These are phyloP conservation scores for Gobio gobio DNA, from an alignment of 2,113 vertebrate genomes.

Conservation along the genomic window DNA sequence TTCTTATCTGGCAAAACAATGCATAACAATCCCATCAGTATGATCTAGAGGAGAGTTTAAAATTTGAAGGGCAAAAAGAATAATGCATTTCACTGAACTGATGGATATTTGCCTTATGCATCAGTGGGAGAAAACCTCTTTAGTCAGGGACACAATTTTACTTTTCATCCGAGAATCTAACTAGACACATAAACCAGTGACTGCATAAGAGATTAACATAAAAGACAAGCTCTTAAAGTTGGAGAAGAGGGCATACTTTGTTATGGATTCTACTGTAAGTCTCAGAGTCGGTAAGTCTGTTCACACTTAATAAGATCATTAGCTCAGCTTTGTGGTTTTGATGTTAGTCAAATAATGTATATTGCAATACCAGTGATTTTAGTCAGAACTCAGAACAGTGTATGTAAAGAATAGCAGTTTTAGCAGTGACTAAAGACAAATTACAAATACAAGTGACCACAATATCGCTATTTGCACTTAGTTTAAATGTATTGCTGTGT, in stretches of 20 bases:
- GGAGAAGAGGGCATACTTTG: not conserved
- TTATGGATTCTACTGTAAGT: not conserved
- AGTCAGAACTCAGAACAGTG: not conserved
- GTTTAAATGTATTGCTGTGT: no score
- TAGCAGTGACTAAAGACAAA: no score
- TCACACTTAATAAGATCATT: conserved; percentile 21
- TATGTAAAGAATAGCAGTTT: no score
- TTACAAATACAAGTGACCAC: no score
- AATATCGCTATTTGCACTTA: no score
- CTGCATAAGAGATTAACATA: not conserved
- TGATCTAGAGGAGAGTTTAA: conserved; percentile 36
- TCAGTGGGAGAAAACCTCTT: conserved; percentile 46
- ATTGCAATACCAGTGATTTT: not conserved
- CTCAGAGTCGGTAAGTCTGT: not conserved
- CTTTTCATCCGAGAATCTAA: conserved; percentile 11
- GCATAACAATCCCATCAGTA: conserved; percentile 29
- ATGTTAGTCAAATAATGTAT: conserved; percentile 4
- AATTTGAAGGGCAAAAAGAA: conserved; percentile 44
- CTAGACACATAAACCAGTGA: not conserved
- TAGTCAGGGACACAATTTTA: conserved; percentile 32
- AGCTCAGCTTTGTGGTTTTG: not conserved
- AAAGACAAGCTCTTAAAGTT: not conserved
- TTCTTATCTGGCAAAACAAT: conserved; percentile 38
- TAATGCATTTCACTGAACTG: conserved; percentile 44
- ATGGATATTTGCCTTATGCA: conserved; percentile 45